A percentile compares a stretch with the other conserved stretches of the same genome.
These are phyloP conservation scores for Deladenus siricidicola DNA, from an alignment of 2,888 invertebrate genomes.

Conservation along the genomic window DNA sequence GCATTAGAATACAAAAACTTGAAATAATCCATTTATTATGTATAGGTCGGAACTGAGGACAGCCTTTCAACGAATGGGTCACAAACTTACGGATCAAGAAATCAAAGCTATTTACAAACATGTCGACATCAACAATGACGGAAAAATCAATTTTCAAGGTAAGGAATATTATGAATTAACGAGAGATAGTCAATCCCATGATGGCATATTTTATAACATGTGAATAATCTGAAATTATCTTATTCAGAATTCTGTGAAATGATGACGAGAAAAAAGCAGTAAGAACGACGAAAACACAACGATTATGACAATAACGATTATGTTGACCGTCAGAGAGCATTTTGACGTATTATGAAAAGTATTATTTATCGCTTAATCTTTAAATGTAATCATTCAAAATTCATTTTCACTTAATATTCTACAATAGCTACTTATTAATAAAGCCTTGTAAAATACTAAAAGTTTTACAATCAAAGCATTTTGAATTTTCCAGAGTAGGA, in stretches of 20 bases:
- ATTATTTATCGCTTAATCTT: no score
- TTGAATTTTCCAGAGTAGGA: no score
- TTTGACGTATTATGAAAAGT: no score
- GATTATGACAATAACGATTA: no score
- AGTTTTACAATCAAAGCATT: no score
- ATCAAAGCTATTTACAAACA: slow-evolving; percentile 55
- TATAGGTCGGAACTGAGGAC: slow-evolving; percentile 49
- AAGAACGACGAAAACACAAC: no score
- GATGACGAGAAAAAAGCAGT: slow-evolving; percentile 46
- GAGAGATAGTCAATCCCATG: slow-evolving; percentile 1
- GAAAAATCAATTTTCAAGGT: slow-evolving; percentile 52
- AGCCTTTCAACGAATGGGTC: slow-evolving; percentile 54
- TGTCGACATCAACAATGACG: slow-evolving; percentile 55
- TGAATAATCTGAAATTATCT: slow-evolving; percentile 7
- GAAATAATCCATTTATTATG: neutral
- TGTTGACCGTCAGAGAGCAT: no score
- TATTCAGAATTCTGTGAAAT: slow-evolving; percentile 49
- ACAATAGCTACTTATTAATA: no score
- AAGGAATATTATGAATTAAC: neutral
- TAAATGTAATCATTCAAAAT: no score
- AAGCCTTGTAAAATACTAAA: no score
- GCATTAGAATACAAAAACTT: neutral
- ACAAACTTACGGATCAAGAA: slow-evolving; percentile 52
- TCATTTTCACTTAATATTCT: no score
- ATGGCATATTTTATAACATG: neutral